Evolutionary conservation across 2,113 vertebrate genomes (phyloP).

Genomic region (Lonchura striata): DNA sequence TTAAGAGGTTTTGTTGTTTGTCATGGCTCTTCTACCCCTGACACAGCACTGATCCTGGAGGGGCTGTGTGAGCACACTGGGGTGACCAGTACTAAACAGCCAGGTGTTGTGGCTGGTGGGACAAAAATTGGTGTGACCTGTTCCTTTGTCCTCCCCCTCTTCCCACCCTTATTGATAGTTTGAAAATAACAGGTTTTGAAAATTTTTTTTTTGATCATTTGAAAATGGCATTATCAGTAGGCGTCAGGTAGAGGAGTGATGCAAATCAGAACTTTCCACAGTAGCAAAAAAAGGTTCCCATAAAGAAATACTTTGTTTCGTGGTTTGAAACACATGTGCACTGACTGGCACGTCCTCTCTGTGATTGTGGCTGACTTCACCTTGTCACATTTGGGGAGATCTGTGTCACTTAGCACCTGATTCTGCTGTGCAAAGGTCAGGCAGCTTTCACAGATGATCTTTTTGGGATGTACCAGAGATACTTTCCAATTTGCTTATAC

Average conservation of each 20-base stretch:
- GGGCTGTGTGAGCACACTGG: slow-evolving; percentile 45
- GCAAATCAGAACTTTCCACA: not conserved
- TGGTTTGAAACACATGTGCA: not conserved
- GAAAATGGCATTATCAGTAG: not conserved
- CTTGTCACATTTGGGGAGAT: not conserved
- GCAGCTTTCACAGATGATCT: not conserved
- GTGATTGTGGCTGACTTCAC: not conserved
- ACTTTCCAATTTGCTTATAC: not conserved
- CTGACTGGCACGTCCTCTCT: not conserved
- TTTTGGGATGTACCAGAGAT: not conserved
- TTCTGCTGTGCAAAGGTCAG: not conserved
- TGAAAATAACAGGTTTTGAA: not conserved
- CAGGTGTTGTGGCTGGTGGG: not conserved
- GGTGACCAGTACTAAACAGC: slow-evolving; percentile 43
- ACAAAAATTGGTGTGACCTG: no score
- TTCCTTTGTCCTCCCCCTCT: not conserved
- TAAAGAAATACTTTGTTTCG: not conserved
- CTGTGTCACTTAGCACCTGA: not conserved
- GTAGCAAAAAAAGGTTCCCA: not conserved
- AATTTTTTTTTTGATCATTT: not conserved
- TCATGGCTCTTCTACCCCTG: not conserved
- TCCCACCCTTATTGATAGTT: not conserved
- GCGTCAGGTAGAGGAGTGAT: not conserved
- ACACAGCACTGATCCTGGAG: not conserved
- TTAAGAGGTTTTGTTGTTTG: not conserved